Conservation (phyloP, 2,113 vertebrate genomes). For the Callipepla squamata region DNA sequence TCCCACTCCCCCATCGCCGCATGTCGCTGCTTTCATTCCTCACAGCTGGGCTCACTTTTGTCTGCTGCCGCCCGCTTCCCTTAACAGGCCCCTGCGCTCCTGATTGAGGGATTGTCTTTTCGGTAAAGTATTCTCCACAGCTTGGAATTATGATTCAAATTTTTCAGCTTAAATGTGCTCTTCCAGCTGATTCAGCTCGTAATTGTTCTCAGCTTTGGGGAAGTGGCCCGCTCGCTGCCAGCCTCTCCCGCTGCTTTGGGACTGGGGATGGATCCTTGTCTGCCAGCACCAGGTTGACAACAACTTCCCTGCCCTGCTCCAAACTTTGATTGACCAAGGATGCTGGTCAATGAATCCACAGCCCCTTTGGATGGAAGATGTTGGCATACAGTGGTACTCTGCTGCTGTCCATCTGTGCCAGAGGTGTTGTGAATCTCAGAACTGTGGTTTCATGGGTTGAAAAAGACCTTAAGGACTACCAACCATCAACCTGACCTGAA, state of each 20-base stretch:
- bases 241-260: neutral
- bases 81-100: slow-evolving; percentile 54
- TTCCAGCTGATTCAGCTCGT: slow-evolving; percentile 58
- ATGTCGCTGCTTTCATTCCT: slow-evolving; percentile 27
- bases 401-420: rapidly evolving
- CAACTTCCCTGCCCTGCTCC: neutral
- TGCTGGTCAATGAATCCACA: neutral
- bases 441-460: neutral
- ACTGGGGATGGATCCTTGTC: neutral
- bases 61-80: slow-evolving; percentile 33
- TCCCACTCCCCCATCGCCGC: neutral
- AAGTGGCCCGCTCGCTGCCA: neutral
- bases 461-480: neutral
- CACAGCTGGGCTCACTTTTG: slow-evolving; percentile 61
- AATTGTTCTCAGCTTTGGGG: slow-evolving; percentile 30
- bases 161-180: slow-evolving; percentile 1
- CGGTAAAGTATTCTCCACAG: slow-evolving; percentile 39
- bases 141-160: slow-evolving; percentile 69
- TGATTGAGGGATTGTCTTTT: slow-evolving; percentile 72
- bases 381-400: neutral
- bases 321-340: neutral
- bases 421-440: neutral
- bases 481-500: neutral
- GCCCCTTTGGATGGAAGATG: neutral
- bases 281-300: neutral